Evolutionary conservation across 2,797 vertebrate genomes (phyloP), one percentile per base, ranked within the genome.

Genomic region (Melopsittacus undulatus): DNA sequence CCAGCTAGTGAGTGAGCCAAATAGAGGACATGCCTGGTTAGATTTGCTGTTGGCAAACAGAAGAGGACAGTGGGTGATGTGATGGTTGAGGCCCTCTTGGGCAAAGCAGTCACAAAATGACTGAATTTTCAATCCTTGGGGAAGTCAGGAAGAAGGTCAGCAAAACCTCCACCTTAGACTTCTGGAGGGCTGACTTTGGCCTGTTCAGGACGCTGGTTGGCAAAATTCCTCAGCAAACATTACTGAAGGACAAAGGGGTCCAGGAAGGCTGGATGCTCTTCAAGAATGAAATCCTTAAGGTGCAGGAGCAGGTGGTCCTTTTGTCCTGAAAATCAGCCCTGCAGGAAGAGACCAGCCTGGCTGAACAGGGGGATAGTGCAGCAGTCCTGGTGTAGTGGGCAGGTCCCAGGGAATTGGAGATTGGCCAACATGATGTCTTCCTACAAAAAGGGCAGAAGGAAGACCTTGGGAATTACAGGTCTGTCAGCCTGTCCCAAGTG

Each of bases 251-350:
- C 22, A 24, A 57, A 34, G n/a, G n/a, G 56, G 22, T 11, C 14
- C 56, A 57, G 14, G 56, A 57, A 57, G n/a, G 14, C 56, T 57
- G 54, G n/a, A 23, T 2, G 4, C 9, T 57, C 21, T 57, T 57
- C n/a, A n/a, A n/a, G n/a, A n/a, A 34, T 23, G 32, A 57, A 57
- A 57, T 57, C 56, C 56, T 34, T 34, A 34, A 34, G 22, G 14
- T 16, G 22, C n/a, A 57, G 56, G 56, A 57, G n/a, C 14, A 57
- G 22, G 14, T 57, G 13, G n/a, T 34, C n/a, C 2, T n/a, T 57
- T 57, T 57, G 56, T 24, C n/a, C 22, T 7, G 9, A 34, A 57
- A 57, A 34, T 16, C n/a, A 57, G 1, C 22, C 3, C 1, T 0
- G 21, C n/a, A 3, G 56, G n/a, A 57, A 34, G 22, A 24, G n/a